Evolutionary conservation across 2,888 invertebrate species (phyloP), one percentile per base, ranked within the genome.

Genomic region (Rhogogaster chlorosoma): DNA sequence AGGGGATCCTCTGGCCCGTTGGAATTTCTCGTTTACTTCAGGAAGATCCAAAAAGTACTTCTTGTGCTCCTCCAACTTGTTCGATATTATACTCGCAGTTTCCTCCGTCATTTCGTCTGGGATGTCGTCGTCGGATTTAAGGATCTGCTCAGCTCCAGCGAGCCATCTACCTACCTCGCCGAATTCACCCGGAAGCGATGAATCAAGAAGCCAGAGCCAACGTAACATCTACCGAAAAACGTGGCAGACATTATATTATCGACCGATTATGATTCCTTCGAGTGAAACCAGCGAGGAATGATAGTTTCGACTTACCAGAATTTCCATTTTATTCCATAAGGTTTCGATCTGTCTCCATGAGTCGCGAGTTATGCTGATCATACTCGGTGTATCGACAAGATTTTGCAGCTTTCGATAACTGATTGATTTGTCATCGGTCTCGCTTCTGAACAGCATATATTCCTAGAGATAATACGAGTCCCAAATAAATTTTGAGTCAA

Each of bases 121-220:
- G 90, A 98, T 96, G 92, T 98, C 97, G 32, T 88, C 88, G 91
- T 98, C 97, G 88, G 96, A 96, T 88, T 96, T 95, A 82, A 98
- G 94, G 82, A 98, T 94, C 90, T 96, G 96, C 93, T 98, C 98
- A 26, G 98, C 99, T 89, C 96, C 96, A 86, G 97, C 97, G 83
- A 99, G 94, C 98, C 99, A 99, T 93, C 97, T 97, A 83, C 98
- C 99, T 22, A 98, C 95, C 87, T 96, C 95, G 85, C 97, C 97
- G 89, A 99, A 96, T 90, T 97, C 97, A 64, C 98, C 98, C 10
- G 98, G 98, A 83, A 99, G 94, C 87, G 95, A 95, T 0, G 97
- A 96, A 93, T 99, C 99, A 88, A 99, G 94, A 82, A 97, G 94
- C 97, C 98, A 97, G 89, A 98, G 95, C 99, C 99, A 99, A 91